A percentile compares a stretch with the other conserved stretches of the same genome.
phyloP scores from a whole-genome alignment of 2,113 vertebrate genomes.

The Scomber japonicus region DNA sequence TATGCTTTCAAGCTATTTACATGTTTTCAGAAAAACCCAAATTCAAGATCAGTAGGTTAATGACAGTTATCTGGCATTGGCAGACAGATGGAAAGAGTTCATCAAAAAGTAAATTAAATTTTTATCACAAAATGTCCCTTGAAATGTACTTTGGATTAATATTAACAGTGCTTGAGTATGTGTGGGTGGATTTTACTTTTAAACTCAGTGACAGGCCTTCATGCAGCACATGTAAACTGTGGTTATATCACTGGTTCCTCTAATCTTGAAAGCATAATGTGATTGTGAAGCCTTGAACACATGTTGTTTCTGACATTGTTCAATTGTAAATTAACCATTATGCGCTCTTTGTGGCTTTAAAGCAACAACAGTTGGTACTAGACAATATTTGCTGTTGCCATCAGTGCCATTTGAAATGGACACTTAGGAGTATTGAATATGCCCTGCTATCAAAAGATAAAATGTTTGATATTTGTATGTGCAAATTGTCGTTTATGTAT shows the following conservation, averaged over 20 bases:
- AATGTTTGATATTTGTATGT: slow-evolving; percentile 55
- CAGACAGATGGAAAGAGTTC: not conserved
- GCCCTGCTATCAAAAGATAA: slow-evolving; percentile 17
- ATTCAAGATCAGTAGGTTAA: not conserved
- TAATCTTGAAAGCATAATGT: slow-evolving; percentile 60
- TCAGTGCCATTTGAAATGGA: slow-evolving; percentile 44
- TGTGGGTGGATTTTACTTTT: slow-evolving; percentile 32
- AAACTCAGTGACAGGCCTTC: slow-evolving; percentile 22
- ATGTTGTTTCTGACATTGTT: slow-evolving; percentile 21
- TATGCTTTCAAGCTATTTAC: not conserved
- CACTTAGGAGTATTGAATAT: slow-evolving; percentile 25
- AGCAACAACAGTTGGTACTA: slow-evolving; percentile 16
- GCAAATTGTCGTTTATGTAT: slow-evolving; percentile 45
- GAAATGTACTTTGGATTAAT: not conserved
- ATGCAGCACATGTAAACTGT: slow-evolving; percentile 31
- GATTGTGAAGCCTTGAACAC: slow-evolving; percentile 60
- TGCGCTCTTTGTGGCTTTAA: slow-evolving; percentile 29
- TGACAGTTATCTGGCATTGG: not conserved
- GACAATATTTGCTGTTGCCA: slow-evolving; percentile 32
- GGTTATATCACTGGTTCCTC: slow-evolving; percentile 60
- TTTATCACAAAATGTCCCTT: not conserved
- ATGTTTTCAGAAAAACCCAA: not conserved
- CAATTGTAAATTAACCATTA: slow-evolving; percentile 22
- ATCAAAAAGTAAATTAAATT: not conserved
- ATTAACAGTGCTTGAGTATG: not conserved